Base-by-base conservation (phyloP, 2,797 vertebrate genomes). In the Eupleurogrammus muticus region DNA sequence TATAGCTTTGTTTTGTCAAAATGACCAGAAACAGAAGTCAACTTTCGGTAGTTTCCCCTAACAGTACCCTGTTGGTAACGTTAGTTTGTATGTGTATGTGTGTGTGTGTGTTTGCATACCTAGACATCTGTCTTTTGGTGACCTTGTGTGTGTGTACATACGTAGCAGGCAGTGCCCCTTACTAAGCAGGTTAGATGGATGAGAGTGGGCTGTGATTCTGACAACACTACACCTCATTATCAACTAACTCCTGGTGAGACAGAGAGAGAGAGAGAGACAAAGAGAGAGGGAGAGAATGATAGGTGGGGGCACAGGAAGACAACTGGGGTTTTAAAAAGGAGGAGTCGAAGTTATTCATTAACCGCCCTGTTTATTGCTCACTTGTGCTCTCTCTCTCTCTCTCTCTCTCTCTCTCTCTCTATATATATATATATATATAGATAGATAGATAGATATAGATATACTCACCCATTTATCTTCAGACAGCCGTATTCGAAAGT, bases 201-300 rank as follows among this genome's bases (percentile, higher is more conserved):
- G 90, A 87, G 75, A 53, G 49, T 38, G 54, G 61, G 77, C 82
- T 84, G 77, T 63, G 80, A 62, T 87, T 82, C 82, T 90, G 90
- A 92, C 90, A 92, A 72, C 88, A 83, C 77, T 85, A 87, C 86
- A 81, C 84, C 89, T 93, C 89, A 91, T 92, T 92, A 89, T 88
- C 85, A 88, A 66, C 84, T 66, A 73, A 81, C 73, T 83, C 88
- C 88, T 87, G 83, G 89, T 85, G 85, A 86, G 86, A 70, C 71
- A 68, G 78, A 38, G 72, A 56, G 73, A 48, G 69, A 44, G 70
- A 23, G 32, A 1, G 34, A 28, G 28, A 6, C 28, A 28, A n/a
- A 68, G 78, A 38, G 72, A 56, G 73, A 48, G 69, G 38, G 70
- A 23, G 32, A 1, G 34, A 28, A 6, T n/a, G n/a, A n/a, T n/a